Percentiles rank a stretch among this genome's conserved stretches.
Evolutionary conservation across 2,888 invertebrate species (phyloP).

Genomic region (Sarcophaga carnaria): DNA sequence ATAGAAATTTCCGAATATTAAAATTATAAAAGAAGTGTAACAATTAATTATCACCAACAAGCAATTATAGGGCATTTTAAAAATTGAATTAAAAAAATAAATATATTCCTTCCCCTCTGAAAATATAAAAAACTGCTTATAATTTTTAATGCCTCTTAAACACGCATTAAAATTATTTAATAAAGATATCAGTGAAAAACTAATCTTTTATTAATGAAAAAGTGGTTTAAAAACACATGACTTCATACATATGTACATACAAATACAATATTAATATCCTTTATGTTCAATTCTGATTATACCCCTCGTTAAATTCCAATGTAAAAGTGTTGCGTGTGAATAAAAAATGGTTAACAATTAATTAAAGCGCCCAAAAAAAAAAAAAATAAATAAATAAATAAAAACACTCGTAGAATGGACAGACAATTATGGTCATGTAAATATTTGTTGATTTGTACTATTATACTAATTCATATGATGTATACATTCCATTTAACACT

Average conservation of each 20-base stretch:
- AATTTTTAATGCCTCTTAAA: slow-evolving; percentile 55
- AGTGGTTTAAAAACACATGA: slow-evolving; percentile 46
- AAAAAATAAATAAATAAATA: slow-evolving; percentile 23
- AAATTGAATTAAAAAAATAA: slow-evolving; percentile 29
- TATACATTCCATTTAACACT: slow-evolving; percentile 56
- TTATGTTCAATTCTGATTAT: slow-evolving; percentile 12
- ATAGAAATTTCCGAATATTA: slow-evolving; percentile 21
- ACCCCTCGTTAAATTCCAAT: slow-evolving; percentile 20
- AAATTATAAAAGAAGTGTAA: slow-evolving; percentile 37
- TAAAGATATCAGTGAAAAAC: slow-evolving; percentile 76
- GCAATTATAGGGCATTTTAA: slow-evolving; percentile 39
- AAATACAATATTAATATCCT: slow-evolving; percentile 14
- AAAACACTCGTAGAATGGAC: neutral
- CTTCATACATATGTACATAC: slow-evolving; percentile 3
- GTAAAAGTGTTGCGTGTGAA: slow-evolving; percentile 62
- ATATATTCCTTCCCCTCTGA: neutral
- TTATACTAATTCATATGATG: slow-evolving; percentile 34
- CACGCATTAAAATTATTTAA: slow-evolving; percentile 71
- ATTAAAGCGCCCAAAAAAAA: slow-evolving; percentile 58
- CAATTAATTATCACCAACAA: slow-evolving; percentile 48
- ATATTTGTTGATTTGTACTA: slow-evolving; percentile 49
- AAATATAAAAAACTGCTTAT: neutral
- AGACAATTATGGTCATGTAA: slow-evolving; percentile 7
- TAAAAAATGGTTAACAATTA: slow-evolving; percentile 64
- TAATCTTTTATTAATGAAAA: slow-evolving; percentile 74